A percentile compares a stretch with the other conserved stretches of the same genome.
These are phyloP conservation scores for Cynocephalus volans DNA, from an alignment of 2,113 vertebrate genomes.

Conservation along the genomic window DNA sequence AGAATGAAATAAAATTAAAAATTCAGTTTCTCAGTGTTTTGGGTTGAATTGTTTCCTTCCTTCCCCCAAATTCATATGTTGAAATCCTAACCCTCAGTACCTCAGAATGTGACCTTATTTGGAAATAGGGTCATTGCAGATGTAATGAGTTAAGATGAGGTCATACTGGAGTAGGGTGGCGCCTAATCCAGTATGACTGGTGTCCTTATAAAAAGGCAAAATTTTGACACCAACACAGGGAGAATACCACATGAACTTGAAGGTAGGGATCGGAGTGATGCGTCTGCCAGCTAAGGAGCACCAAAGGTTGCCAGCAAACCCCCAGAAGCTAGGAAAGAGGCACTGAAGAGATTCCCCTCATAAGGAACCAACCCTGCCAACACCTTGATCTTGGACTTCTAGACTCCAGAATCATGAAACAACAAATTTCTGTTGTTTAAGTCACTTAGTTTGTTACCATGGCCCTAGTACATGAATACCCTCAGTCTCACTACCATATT, in stretches of 20 bases:
- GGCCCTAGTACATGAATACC: no score
- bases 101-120: neutral
- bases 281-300: neutral
- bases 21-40: neutral
- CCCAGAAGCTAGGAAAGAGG: neutral
- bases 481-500: rapidly evolving
- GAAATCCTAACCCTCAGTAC: neutral
- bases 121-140: neutral
- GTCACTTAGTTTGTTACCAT: rapidly evolving
- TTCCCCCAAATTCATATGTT: neutral
- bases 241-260: neutral
- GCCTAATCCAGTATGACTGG: neutral
- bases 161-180: neutral
- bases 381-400: neutral
- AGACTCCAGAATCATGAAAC: neutral
- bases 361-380: neutral
- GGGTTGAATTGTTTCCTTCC: neutral
- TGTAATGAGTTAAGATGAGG: neutral
- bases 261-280: neutral
- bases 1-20: neutral
- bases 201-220: neutral
- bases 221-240: neutral
- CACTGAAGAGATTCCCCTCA: neutral
- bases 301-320: neutral
- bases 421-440: no score